Evolutionary conservation across 2,888 invertebrate species (phyloP).

Genomic region (Drosophila conformis): DNA sequence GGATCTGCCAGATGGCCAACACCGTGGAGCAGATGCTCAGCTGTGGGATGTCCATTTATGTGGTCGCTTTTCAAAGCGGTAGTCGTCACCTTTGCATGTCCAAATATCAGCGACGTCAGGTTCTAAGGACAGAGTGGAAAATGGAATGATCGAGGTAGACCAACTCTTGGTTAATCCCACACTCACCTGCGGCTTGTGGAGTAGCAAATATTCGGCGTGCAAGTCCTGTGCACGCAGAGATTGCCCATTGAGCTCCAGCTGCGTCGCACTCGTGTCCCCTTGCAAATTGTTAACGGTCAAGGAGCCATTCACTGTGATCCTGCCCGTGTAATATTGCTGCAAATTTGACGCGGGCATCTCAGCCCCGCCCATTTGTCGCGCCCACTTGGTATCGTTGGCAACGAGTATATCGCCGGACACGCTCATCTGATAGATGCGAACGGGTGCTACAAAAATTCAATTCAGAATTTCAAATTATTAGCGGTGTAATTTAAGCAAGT

Average conservation of each 20-base stretch:
- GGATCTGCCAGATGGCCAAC: neutral
- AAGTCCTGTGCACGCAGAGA: conserved; percentile 54
- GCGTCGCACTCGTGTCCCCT: conserved; percentile 43
- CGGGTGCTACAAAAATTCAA: conserved; percentile 69
- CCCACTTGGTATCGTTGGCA: conserved; percentile 41
- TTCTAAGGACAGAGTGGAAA: conserved; percentile 39
- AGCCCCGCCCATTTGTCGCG: conserved; percentile 20
- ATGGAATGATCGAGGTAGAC: neutral
- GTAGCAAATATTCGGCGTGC: conserved; percentile 63
- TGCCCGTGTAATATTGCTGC: conserved; percentile 79
- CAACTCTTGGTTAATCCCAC: neutral
- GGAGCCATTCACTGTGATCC: conserved; percentile 75
- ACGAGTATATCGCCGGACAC: conserved; percentile 70
- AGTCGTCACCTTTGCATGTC: conserved; percentile 64
- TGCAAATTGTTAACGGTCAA: conserved; percentile 70
- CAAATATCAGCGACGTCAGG: conserved; percentile 62
- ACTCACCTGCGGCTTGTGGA: conserved; percentile 71
- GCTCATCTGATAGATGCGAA: conserved; percentile 72
- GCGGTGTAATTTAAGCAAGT: neutral
- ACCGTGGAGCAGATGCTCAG: conserved; percentile 65
- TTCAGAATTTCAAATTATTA: neutral
- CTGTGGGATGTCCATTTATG: conserved; percentile 65
- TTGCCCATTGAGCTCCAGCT: conserved; percentile 37
- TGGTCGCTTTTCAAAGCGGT: conserved; percentile 55
- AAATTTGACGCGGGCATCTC: conserved; percentile 39